Base-by-base conservation (phyloP, 2,797 vertebrate genomes). In the Nyctalus aviator region DNA sequence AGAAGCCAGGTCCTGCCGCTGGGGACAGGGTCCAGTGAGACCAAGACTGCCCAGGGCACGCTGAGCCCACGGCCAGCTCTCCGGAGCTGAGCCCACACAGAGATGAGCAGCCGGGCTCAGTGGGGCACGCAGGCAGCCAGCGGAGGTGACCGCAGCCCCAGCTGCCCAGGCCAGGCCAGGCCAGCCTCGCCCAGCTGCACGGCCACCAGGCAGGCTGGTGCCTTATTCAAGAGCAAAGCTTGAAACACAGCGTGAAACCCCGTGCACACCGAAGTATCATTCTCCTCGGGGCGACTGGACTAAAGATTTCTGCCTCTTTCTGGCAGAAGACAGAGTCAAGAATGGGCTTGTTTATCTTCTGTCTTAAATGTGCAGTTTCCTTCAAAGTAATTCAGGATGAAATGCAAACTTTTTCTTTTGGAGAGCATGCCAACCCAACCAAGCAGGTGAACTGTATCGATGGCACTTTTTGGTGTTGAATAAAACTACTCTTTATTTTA, bases 31-130 rank as follows among this genome's bases (percentile, higher is more conserved):
- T 69, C 12, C 2, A 94, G 35, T 3, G 75, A 92, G 68, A 94
- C 84, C 76, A 48, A 71, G 87, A 66, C 50, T 69, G 92, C 92
- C 64, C 83, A 84, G 91, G 75, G 78, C 87, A 81, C 20, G 91
- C 91, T 20, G 84, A 32, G 88, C 37, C n/a, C 0, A 6, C 20
- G 75, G 84, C 94, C 91, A 73, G 88, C 5, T 3, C 69, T 83
- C 88, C 25, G 23, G 90, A 94, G 93, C 93, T 85, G 69, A 69
- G 25, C 88, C 95, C 94, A 93, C 68, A 15, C 37, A 10, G 94
- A 94, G 69, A 94, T 68, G 84, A 89, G 87, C 88, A 15, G 72
- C 87, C 7, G 0, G 27, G 79, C 66, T 59, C 84, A 46, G 46
- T 1, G 1, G 2, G 77, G 83, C 79, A 86, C 50, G 62, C 50